Conservation (phyloP, 2,888 invertebrate species). For the Caenorhabditis angaria region DNA sequence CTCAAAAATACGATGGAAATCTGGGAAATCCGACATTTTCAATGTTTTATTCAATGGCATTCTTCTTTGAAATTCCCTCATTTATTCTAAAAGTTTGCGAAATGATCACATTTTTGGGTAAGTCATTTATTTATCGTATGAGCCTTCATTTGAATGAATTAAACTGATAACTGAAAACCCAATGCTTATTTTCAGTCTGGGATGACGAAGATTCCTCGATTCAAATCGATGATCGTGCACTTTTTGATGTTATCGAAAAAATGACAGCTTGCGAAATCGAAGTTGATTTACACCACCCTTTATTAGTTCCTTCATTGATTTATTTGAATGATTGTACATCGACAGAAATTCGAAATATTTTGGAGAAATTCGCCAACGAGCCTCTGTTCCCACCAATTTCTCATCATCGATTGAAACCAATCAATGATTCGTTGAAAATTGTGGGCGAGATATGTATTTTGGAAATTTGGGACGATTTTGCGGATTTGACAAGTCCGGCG, state of each 20-base stretch:
- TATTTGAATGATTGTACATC: conserved; percentile 36
- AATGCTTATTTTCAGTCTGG: conserved; percentile 19
- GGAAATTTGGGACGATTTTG: conserved; percentile 43
- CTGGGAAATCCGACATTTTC: conserved; percentile 45
- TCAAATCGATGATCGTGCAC: conserved; percentile 27
- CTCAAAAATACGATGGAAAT: conserved; percentile 46
- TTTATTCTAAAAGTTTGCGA: conserved; percentile 43
- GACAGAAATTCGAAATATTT: conserved; percentile 19
- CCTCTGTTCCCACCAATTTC: conserved; percentile 40
- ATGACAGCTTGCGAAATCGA: conserved; percentile 40
- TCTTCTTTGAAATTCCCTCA: conserved; percentile 44
- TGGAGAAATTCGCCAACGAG: conserved; percentile 18
- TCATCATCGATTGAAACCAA: conserved; percentile 29
- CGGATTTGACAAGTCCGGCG: conserved; percentile 20
- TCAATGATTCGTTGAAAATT: conserved; percentile 42
- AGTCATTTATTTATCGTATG: not conserved
- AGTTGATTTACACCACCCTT: conserved; percentile 28
- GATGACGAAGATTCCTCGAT: not conserved
- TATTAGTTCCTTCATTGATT: conserved; percentile 22
- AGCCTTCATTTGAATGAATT: not conserved
- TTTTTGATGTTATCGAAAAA: conserved; percentile 28
- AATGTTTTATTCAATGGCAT: conserved; percentile 41
- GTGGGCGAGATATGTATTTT: conserved; percentile 48
- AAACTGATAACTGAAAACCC: too few relatives aligned
- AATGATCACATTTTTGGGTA: conserved; percentile 24